Evolutionary conservation across 2,113 vertebrate genomes (phyloP).

Genomic region (Pardalotus punctatus): DNA sequence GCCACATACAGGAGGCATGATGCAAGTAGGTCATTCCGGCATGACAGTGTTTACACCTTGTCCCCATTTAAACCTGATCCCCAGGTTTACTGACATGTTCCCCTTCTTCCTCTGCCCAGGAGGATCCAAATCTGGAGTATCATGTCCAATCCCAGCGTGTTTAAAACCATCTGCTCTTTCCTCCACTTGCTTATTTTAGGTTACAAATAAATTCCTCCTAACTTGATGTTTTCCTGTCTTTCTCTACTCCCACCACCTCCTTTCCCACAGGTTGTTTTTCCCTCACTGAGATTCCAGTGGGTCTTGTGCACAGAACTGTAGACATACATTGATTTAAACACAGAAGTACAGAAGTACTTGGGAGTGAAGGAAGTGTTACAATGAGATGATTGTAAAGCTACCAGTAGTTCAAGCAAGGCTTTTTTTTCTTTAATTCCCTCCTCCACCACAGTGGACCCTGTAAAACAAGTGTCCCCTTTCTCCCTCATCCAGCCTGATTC

Average conservation of each 20-base stretch:
- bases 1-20: not conserved
- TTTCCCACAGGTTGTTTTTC: not conserved
- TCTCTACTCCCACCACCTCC: not conserved
- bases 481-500: not conserved
- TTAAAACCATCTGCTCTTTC: not conserved
- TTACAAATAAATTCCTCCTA: not conserved
- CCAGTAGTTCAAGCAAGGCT: not conserved
- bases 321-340: not conserved
- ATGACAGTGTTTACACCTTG: not conserved
- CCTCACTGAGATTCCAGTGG: not conserved
- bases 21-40: not conserved
- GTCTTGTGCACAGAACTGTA: not conserved
- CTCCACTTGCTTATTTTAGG: not conserved
- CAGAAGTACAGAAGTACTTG: not conserved
- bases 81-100: not conserved
- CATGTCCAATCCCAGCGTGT: rapidly evolving
- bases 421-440: not conserved
- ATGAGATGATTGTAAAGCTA: constrained; percentile 2
- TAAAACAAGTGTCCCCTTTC: constrained; percentile 31
- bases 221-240: not conserved
- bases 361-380: not conserved
- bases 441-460: not conserved
- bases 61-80: not conserved
- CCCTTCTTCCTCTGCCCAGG: not conserved
- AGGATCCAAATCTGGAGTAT: not conserved